Percentiles rank a stretch among this genome's conserved stretches.
phyloP scores from a whole-genome alignment of 2,797 vertebrate species.

The Peromyscus melanophrys region DNA sequence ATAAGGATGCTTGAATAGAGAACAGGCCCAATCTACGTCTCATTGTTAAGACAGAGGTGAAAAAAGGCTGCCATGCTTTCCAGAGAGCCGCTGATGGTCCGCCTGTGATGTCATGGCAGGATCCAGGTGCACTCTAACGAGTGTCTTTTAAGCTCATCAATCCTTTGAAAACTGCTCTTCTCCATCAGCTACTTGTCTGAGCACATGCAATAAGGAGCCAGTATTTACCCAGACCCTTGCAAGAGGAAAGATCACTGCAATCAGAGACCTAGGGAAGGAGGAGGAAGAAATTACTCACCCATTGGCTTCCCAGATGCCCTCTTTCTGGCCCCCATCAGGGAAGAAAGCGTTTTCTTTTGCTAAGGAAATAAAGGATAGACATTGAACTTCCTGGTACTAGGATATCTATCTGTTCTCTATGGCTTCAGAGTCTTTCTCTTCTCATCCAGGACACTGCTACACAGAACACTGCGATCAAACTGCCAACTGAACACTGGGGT shows the following conservation, averaged over 20 bases:
- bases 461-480: background rate
- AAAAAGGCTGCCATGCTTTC: conserved; percentile 80
- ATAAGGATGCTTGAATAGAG: conserved; percentile 85
- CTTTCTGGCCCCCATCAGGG: background rate
- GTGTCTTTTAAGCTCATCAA: conserved; percentile 76
- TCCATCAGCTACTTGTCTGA: conserved; percentile 74
- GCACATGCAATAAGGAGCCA: conserved; percentile 71
- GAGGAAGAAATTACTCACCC: conserved; percentile 74
- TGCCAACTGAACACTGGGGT: background rate
- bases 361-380: conserved; percentile 59
- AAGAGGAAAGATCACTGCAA: conserved; percentile 75
- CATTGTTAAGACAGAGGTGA: conserved; percentile 85
- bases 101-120: conserved; percentile 81
- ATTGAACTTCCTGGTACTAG: conserved; percentile 40
- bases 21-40: conserved; percentile 86
- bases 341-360: conserved; percentile 56
- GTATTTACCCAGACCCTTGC: conserved; percentile 74
- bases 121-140: conserved; percentile 83
- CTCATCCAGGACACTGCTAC: background rate
- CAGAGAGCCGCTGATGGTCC: conserved; percentile 72
- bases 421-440: background rate
- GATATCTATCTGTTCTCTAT: background rate
- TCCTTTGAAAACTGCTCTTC: conserved; percentile 75
- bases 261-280: conserved; percentile 68
- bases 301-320: background rate